Percentiles rank a stretch among this genome's conserved stretches.
These are phyloP conservation scores for Microplitis deprimator DNA, from an alignment of 2,888 invertebrate genomes.

Conservation along the genomic window DNA sequence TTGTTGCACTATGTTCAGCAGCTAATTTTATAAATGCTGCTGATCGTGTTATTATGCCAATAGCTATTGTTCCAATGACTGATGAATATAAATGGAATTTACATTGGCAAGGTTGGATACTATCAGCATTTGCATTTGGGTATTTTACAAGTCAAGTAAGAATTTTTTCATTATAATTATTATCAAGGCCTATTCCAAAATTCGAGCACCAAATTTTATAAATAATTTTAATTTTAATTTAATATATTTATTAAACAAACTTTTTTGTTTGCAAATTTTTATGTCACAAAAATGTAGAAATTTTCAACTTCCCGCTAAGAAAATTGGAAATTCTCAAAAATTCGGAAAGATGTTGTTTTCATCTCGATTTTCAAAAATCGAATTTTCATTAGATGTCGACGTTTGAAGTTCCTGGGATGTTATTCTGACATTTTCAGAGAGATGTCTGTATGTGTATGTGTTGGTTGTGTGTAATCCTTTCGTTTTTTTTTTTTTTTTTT, in stretches of 20 bases:
- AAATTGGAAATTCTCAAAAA: too few species aligned
- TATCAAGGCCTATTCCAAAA: background rate
- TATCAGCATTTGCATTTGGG: slow-evolving; percentile 83
- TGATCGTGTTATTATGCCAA: slow-evolving; percentile 84
- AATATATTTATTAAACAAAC: background rate
- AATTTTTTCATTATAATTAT: background rate
- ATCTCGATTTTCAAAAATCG: too few species aligned
- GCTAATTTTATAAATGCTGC: slow-evolving; percentile 86
- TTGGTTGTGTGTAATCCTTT: too few species aligned
- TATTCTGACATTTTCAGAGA: too few species aligned
- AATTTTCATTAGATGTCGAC: too few species aligned
- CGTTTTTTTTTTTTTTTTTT: too few species aligned
- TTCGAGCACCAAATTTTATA: background rate
- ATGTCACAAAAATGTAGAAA: too few species aligned
- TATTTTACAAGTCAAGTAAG: slow-evolving; percentile 82
- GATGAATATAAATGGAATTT: slow-evolving; percentile 81
- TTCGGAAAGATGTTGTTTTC: too few species aligned
- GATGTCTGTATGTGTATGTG: too few species aligned
- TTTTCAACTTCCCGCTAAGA: too few species aligned
- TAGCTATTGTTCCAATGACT: slow-evolving; percentile 83
- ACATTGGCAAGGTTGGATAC: slow-evolving; percentile 82
- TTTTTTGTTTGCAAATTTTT: background rate
- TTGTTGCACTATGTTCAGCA: slow-evolving; percentile 79
- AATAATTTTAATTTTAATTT: too few species aligned
- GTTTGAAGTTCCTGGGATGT: too few species aligned